phyloP scores from a whole-genome alignment of 2,113 vertebrate species.

The Lutjanus erythropterus region DNA sequence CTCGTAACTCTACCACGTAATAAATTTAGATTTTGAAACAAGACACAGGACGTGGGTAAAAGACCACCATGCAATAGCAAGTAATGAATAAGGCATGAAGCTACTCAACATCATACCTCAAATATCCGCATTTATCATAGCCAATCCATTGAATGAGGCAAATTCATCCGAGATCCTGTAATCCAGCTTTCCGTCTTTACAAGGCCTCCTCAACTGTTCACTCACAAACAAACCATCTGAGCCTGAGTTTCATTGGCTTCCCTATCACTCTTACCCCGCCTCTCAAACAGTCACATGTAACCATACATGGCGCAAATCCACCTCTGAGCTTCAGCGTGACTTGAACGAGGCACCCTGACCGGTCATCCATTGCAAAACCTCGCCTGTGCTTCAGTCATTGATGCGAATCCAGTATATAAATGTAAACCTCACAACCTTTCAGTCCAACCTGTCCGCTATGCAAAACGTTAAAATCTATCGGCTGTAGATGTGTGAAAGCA shows the following conservation, averaged over 20 bases:
- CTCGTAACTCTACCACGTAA: too few species aligned
- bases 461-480: too few species aligned
- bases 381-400: background rate
- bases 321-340: constrained; percentile 23
- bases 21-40: too few species aligned
- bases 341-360: constrained; percentile 35
- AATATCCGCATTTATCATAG: background rate
- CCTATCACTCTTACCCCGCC: background rate
- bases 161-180: background rate
- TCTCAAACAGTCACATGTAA: constrained; percentile 35
- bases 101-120: background rate
- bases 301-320: constrained; percentile 43
- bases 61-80: background rate
- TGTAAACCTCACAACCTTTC: background rate
- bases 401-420: background rate
- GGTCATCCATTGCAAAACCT: constrained; percentile 31
- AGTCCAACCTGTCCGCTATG: background rate
- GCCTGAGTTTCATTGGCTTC: constrained; percentile 43
- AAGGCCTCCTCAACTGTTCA: background rate
- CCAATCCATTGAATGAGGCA: constrained; percentile 40
- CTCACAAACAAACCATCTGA: background rate
- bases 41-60: background rate
- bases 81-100: background rate
- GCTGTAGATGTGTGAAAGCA: too few species aligned
- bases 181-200: constrained; percentile 27